Base-by-base conservation (phyloP, 2,113 vertebrate species). In the Delphinapterus leucas region DNA sequence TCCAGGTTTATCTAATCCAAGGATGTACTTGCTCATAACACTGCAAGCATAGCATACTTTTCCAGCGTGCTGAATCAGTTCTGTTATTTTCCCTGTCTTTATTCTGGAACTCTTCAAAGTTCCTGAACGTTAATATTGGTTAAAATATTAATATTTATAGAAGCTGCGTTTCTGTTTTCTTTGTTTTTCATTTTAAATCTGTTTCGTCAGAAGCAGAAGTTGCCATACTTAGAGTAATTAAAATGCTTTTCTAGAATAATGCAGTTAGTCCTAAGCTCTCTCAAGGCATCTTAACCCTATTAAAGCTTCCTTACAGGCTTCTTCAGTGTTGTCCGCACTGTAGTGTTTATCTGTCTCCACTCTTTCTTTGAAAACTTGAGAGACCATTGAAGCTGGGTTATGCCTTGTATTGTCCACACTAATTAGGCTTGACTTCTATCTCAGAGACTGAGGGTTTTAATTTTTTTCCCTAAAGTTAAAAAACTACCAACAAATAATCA, bases 161-260 rank as follows among this genome's bases (percentile, higher is more conserved):
- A 95, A 95, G 73, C 60, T 87, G 83, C 41, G 28, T 96, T 93
- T 88, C 47, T 91, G n/a, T 71, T 47, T 71, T 71, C 41, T 33
- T 5, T 77, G 7, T 74, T 68, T 88, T 60, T 92, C 44, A 73
- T 68, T 95, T 97, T 82, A 93, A n/a, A 80, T 96, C 95, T 96
- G 28, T 97, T 97, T 68, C 89, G 96, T 76, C 93, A 87, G 91
- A 97, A 95, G 73, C 95, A 92, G 77, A 79, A 61, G 41, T 92
- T 97, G 88, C 88, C 90, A 93, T 97, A 97, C 68, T 47, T 97
- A 83, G 71, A 84, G 93, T 97, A 98, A 97, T 98, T 85, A 95
- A 97, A 98, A 95, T 36, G 55, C 65, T 94, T 97, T 97, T 95
- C 82, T 76, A 88, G 88, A 94, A 96, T 58, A 61, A 73, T 76